Evolutionary conservation across 2,888 invertebrate genomes (phyloP).

Genomic region (Thysanoteuthis rhombus): DNA sequence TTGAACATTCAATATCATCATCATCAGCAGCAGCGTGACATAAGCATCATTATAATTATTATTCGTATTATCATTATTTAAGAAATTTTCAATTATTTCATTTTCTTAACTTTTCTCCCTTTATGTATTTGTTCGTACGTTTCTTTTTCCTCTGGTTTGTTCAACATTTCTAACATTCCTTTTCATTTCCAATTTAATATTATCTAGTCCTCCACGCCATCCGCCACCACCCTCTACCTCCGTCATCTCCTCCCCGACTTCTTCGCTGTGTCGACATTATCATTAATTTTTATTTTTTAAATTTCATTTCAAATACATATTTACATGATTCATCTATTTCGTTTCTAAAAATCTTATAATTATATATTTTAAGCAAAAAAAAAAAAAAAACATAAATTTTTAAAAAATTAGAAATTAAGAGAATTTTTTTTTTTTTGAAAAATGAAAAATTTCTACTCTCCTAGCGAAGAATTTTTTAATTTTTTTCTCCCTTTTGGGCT

Average conservation of each 20-base stretch:
- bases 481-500: no score
- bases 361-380: background rate
- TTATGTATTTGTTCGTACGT: background rate
- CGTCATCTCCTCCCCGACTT: background rate
- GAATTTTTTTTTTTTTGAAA: background rate
- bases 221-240: background rate
- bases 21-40: background rate
- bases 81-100: background rate
- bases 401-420: background rate
- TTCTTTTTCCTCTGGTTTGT: background rate
- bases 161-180: background rate
- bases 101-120: background rate
- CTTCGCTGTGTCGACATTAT: background rate
- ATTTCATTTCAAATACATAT: slow-evolving; percentile 12
- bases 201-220: background rate
- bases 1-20: background rate
- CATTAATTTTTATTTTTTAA: background rate
- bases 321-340: background rate
- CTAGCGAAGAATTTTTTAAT: background rate
- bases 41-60: background rate
- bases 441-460: background rate
- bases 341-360: background rate
- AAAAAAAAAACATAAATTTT: background rate
- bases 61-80: background rate
- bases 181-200: slow-evolving; percentile 12